Evolutionary conservation across 2,113 vertebrate species (phyloP), one percentile per base, ranked within the genome.

Genomic region (Ceuthmochares aereus): DNA sequence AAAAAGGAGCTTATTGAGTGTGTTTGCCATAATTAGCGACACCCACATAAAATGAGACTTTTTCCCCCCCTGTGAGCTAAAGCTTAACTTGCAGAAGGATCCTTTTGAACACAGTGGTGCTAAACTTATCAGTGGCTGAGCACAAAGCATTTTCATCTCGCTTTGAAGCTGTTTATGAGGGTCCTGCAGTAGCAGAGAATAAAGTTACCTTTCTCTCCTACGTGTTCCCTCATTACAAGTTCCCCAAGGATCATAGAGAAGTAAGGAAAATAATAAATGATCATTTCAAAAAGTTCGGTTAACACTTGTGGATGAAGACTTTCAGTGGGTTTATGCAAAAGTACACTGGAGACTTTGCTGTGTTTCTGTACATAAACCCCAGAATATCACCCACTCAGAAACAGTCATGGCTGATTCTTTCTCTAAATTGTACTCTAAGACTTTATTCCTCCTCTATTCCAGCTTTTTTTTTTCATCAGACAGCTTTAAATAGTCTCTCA

Each of bases 391-490:
- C 19, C 75, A 34, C 45, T 80, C 79, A 51, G 55, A 72, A 75
- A 59, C 2, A 73, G 59, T 51, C 81, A 52, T 21, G 37, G 25
- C 11, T 91, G 40, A 68, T 26, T 64, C 56, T 70, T 82, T 82
- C 86, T 92, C 36, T 36, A 74, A 73, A 84, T 51, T 45, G 5
- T 73, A 36, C 58, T 72, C 19, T 78, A 87, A 72, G 56, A 69
- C n/a, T 45, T 82, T 69, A 89, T 78, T 81, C 23, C 55, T 75
- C 52, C 32, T 84, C 43, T 79, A 40, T 34, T 85, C 91, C 19
- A 87, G 32, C 67, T 69, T 89, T 86, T 90, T 86, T 90, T n/a
- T 79, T 78, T 78, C 66, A 93, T 90, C 72, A 96, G 79, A 85
- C 36, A 77, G 26, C 82, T 95, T 95, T 91, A 89, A 95, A 81